phyloP scores from a whole-genome alignment of 1,140 invertebrate species.

The Drosophila pachea region DNA sequence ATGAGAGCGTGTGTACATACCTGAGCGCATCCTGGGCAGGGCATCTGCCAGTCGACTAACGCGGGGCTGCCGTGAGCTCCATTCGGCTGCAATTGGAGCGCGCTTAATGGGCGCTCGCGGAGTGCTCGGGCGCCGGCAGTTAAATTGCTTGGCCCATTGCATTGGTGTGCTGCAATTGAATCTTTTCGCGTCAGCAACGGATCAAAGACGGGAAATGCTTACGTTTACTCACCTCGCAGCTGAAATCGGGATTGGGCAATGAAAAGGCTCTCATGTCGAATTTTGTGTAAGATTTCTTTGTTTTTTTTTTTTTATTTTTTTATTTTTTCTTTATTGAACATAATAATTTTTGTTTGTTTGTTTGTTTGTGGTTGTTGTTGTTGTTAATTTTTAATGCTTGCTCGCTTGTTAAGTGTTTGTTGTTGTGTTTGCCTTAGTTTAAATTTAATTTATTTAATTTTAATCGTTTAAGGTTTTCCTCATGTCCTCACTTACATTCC shows the following conservation, averaged over 20 bases:
- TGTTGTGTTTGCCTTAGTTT: constrained; percentile 47
- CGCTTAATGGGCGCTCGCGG: neutral
- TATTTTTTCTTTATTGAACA: constrained; percentile 77
- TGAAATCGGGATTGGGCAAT: neutral
- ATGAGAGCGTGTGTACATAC: too few relatives aligned
- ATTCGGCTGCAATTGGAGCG: constrained; percentile 24
- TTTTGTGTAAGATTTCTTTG: constrained; percentile 69
- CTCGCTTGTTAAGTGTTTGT: constrained; percentile 61
- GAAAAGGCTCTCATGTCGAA: constrained; percentile 1
- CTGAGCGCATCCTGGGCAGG: neutral
- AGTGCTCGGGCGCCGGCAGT: neutral
- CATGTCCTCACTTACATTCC: neutral
- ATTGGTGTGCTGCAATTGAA: constrained; percentile 57
- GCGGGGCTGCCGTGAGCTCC: neutral
- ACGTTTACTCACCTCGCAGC: neutral
- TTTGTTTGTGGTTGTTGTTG: constrained; percentile 62
- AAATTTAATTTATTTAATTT: constrained; percentile 66
- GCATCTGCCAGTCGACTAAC: neutral
- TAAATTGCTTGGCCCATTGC: constrained; percentile 39
- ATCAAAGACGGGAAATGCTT: constrained; percentile 30
- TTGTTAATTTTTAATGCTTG: constrained; percentile 69
- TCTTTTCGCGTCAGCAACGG: constrained; percentile 58
- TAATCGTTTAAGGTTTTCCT: constrained; percentile 29
- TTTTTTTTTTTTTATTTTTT: constrained; percentile 60
- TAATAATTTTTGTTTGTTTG: constrained; percentile 73